A percentile compares a stretch with the other conserved stretches of the same genome.
Conservation (phyloP, 2,888 invertebrate genomes). For the Thera obeliscata region DNA sequence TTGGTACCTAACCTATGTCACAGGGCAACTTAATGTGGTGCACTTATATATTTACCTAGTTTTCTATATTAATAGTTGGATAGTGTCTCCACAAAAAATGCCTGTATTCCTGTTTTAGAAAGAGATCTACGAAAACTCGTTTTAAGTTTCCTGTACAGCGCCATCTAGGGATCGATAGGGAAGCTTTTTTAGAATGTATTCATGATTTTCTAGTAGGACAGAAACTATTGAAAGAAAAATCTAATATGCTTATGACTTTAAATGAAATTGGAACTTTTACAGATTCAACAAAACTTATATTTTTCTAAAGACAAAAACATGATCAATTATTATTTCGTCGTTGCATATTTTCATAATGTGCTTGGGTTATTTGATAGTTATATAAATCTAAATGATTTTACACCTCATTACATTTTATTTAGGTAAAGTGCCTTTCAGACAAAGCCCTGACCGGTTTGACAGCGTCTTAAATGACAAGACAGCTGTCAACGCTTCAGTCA, state of each 20-base stretch:
- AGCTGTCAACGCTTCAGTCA: not conserved
- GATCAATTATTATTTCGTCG: constrained; percentile 3
- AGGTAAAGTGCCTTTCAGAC: constrained; percentile 16
- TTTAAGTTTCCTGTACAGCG: too few species aligned
- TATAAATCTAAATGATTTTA: constrained; percentile 30
- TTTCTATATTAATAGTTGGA: too few species aligned
- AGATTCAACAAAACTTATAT: not conserved
- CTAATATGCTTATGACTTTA: not conserved
- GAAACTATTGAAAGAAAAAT: not conserved
- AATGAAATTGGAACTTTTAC: not conserved
- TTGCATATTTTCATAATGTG: constrained; percentile 29
- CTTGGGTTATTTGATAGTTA: constrained; percentile 20
- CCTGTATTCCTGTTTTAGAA: too few species aligned
- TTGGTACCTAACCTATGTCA: too few species aligned
- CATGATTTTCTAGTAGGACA: too few species aligned
- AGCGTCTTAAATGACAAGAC: too few species aligned
- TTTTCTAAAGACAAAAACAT: constrained; percentile 1
- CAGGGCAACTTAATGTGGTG: too few species aligned
- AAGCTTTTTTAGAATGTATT: too few species aligned
- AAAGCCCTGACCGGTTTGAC: constrained; percentile 4
- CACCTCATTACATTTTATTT: constrained; percentile 22
- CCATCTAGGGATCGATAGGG: too few species aligned
- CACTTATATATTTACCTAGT: too few species aligned
- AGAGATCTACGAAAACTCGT: too few species aligned
- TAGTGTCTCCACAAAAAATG: too few species aligned